phyloP scores from a whole-genome alignment of 2,797 vertebrate species.

The Gobio occitaniae region DNA sequence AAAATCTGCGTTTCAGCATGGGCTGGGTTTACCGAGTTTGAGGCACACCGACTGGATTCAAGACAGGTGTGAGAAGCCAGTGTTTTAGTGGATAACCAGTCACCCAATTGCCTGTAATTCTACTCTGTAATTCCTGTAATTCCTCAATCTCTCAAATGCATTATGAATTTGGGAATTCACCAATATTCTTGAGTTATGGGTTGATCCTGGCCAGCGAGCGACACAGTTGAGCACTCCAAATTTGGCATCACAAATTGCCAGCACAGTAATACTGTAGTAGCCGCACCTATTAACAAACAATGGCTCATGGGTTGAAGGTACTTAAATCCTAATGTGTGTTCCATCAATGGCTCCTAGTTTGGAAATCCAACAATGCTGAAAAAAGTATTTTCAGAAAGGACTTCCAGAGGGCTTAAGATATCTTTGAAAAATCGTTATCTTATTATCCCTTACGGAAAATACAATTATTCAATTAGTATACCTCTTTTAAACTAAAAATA shows the following conservation, averaged over 20 bases:
- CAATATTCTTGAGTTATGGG: neutral
- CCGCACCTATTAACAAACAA: neutral
- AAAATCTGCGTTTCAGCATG: no score
- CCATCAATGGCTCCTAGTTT: neutral
- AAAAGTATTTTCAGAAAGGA: neutral
- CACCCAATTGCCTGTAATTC: no score
- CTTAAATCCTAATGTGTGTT: slow-evolving; percentile 28
- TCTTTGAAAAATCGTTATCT: neutral
- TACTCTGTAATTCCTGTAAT: no score
- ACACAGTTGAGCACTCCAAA: slow-evolving; percentile 17
- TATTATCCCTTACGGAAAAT: no score
- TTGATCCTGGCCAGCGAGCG: slow-evolving; percentile 4
- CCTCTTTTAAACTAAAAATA: no score
- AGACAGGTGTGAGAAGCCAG: slow-evolving; percentile 31
- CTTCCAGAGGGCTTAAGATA: neutral
- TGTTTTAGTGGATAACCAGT: slow-evolving; percentile 17
- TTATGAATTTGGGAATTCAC: neutral
- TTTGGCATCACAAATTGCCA: slow-evolving; percentile 9
- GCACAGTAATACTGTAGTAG: slow-evolving; percentile 9
- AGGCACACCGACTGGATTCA: slow-evolving; percentile 5
- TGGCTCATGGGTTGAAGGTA: neutral
- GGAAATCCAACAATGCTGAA: neutral
- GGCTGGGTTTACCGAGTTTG: neutral
- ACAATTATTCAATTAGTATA: no score
- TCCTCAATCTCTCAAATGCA: slow-evolving; percentile 8